These are phyloP conservation scores for Potamarius usumacintae DNA, from an alignment of 2,113 vertebrate genomes.

Conservation along the genomic window DNA sequence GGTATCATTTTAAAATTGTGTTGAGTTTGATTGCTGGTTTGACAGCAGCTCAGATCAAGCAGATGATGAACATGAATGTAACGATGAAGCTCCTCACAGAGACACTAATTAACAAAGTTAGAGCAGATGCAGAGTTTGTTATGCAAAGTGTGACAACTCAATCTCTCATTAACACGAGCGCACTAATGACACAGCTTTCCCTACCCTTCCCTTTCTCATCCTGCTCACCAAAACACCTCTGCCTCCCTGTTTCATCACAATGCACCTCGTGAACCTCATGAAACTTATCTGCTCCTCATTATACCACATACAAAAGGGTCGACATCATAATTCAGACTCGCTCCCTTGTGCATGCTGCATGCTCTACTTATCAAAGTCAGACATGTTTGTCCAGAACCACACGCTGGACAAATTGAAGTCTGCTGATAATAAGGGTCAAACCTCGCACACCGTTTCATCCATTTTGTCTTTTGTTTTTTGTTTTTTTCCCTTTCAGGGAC, in stretches of 20 bases:
- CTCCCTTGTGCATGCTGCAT: not conserved
- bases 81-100: conserved; percentile 33
- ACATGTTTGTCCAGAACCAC: conserved; percentile 24
- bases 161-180: conserved; percentile 37
- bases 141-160: conserved; percentile 58
- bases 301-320: conserved; percentile 20
- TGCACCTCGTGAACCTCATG: conserved; percentile 29
- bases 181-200: conserved; percentile 9
- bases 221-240: conserved; percentile 8
- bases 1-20: not conserved
- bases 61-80: not conserved
- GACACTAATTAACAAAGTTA: conserved; percentile 57
- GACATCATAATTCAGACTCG: conserved; percentile 22
- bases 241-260: conserved; percentile 31
- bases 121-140: conserved; percentile 55
- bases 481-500: not conserved
- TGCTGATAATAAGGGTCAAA: conserved; percentile 15
- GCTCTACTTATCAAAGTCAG: conserved; percentile 29
- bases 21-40: not conserved
- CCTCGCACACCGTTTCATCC: not conserved
- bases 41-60: not conserved
- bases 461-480: not conserved
- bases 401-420: conserved; percentile 1
- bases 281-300: conserved; percentile 40
- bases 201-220: conserved; percentile 23